Percentiles rank a stretch among this genome's conserved stretches.
Conservation (phyloP, 2,888 invertebrate genomes). For the Lysandra coridon region DNA sequence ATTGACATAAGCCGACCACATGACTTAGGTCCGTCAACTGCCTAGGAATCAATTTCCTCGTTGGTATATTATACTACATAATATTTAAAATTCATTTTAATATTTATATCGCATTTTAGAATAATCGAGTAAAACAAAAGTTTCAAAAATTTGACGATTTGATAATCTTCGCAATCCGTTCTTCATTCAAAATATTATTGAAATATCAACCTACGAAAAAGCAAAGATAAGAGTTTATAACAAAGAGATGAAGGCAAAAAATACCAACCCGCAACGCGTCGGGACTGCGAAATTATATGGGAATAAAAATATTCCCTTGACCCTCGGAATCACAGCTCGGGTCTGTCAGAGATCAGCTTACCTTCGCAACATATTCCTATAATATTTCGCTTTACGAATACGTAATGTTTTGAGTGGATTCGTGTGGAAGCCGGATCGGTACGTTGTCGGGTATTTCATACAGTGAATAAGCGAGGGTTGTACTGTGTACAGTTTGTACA, state of each 20-base stretch:
- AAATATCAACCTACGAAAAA: no score
- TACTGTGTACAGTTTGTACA: not conserved
- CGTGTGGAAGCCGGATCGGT: not conserved
- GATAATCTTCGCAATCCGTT: no score
- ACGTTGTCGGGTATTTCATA: not conserved
- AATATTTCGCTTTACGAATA: constrained; percentile 25
- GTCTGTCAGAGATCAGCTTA: constrained; percentile 18
- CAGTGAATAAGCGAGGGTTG: not conserved
- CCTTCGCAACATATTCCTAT: constrained; percentile 5
- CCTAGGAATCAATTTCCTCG: no score
- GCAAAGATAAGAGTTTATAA: not conserved
- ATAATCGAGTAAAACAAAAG: no score
- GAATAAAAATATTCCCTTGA: constrained; percentile 14
- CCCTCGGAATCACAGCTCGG: constrained; percentile 21
- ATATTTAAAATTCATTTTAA: no score
- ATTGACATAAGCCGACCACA: no score
- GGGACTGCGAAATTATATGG: not conserved
- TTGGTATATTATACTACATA: no score
- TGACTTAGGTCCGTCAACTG: no score
- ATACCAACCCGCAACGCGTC: not conserved
- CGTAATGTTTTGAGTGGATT: not conserved
- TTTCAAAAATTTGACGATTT: no score
- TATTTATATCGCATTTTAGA: no score
- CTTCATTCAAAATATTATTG: no score
- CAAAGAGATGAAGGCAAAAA: not conserved